phyloP scores from a whole-genome alignment of 2,797 vertebrate species.

The Halcyon leucocephala region DNA sequence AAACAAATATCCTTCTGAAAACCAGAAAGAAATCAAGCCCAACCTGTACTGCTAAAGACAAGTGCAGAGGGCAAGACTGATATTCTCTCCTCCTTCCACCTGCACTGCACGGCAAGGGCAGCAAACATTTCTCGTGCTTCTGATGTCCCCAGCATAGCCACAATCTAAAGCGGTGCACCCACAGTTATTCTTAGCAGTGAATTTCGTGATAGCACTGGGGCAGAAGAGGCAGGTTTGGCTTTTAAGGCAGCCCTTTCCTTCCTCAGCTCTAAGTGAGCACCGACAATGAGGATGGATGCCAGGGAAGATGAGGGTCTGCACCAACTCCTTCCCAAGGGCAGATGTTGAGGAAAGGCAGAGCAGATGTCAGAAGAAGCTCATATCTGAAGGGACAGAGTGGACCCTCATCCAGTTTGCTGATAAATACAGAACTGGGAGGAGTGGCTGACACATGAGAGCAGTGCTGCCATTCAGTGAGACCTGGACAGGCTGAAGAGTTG shows the following conservation, averaged over 20 bases:
- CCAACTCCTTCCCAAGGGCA: background rate
- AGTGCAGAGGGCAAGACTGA: background rate
- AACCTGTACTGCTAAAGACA: rapidly evolving
- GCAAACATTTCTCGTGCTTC: background rate
- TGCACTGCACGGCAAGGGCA: rapidly evolving
- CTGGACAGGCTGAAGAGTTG: no score
- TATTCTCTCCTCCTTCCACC: background rate
- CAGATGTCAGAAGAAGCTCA: background rate
- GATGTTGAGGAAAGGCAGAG: background rate
- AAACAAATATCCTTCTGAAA: background rate
- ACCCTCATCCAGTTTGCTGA: no score
- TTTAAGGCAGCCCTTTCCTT: rapidly evolving
- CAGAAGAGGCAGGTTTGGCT: background rate
- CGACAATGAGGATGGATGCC: rapidly evolving
- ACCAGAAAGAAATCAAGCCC: background rate
- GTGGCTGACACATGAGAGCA: no score
- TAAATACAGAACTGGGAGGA: no score
- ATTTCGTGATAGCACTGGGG: rapidly evolving
- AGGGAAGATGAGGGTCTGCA: rapidly evolving
- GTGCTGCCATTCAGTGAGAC: no score
- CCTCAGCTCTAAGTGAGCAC: rapidly evolving
- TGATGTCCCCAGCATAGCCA: rapidly evolving
- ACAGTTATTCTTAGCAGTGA: background rate
- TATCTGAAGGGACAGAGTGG: no score
- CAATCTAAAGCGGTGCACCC: background rate